These are phyloP conservation scores for Lacerta agilis DNA, from an alignment of 2,797 vertebrate species.

Conservation along the genomic window DNA sequence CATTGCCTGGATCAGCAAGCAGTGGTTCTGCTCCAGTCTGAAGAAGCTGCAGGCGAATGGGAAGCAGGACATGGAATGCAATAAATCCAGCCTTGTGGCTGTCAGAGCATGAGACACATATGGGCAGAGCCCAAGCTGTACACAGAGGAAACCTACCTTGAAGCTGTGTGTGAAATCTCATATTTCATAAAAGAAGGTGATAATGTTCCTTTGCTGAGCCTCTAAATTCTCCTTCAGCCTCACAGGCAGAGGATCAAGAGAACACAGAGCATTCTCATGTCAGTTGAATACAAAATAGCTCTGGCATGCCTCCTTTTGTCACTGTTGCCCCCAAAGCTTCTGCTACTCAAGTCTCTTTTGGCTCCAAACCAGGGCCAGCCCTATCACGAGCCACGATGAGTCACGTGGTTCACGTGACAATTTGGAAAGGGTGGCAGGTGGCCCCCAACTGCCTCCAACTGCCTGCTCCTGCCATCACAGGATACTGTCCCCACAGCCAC, in stretches of 20 bases:
- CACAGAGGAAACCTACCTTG: not conserved
- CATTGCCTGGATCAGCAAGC: not conserved
- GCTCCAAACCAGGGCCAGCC: too few relatives aligned
- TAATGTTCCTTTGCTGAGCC: not conserved
- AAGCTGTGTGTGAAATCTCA: not conserved
- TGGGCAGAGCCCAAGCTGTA: not conserved
- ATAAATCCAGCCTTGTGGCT: not conserved
- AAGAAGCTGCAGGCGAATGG: not conserved
- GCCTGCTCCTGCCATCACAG: too few relatives aligned
- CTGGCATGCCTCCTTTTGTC: not conserved
- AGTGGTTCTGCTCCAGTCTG: not conserved
- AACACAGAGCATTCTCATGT: not conserved
- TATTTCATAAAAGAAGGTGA: not conserved
- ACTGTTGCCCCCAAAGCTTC: not conserved
- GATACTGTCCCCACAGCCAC: too few relatives aligned
- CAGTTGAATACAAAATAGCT: not conserved
- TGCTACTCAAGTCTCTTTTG: not conserved
- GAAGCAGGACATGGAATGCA: not conserved
- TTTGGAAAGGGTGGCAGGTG: too few relatives aligned
- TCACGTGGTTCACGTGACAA: too few relatives aligned
- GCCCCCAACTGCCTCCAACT: too few relatives aligned
- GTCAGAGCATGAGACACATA: not conserved
- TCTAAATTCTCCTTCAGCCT: not conserved
- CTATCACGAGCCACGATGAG: too few relatives aligned
- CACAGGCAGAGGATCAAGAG: not conserved